Percentiles rank a stretch among this genome's conserved stretches.
Conservation (phyloP, 2,113 vertebrate species). For the Apodemus speciosus region DNA sequence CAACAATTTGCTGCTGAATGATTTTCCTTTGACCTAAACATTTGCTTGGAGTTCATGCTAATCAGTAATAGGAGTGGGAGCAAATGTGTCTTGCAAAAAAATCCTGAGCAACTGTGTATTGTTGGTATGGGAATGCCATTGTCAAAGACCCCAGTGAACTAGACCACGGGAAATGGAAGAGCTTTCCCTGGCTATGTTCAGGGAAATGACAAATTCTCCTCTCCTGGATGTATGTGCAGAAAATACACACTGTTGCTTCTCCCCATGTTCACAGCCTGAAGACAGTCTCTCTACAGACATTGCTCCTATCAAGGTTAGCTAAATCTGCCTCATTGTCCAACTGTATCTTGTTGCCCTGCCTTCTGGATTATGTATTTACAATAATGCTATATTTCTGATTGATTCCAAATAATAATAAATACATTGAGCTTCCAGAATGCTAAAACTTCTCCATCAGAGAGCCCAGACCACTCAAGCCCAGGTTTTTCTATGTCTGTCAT, state of each 20-base stretch:
- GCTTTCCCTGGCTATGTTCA: not conserved
- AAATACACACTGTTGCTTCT: not conserved
- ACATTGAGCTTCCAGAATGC: not conserved
- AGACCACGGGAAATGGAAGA: not conserved
- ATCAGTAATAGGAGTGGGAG: not conserved
- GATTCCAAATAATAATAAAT: not conserved
- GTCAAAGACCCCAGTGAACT: not conserved
- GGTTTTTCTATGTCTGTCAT: not conserved
- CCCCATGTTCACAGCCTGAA: not conserved
- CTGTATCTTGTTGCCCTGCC: not conserved
- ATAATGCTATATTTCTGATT: not conserved
- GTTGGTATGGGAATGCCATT: not conserved
- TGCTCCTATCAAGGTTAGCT: not conserved
- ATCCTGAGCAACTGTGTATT: not conserved
- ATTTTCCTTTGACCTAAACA: slow-evolving; percentile 17
- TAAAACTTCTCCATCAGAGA: not conserved
- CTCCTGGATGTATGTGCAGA: not conserved
- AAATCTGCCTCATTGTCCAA: not conserved
- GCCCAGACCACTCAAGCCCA: not conserved
- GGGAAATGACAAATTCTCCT: not conserved
- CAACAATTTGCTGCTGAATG: not conserved
- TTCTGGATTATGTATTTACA: not conserved
- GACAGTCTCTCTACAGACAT: not conserved
- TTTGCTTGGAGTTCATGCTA: slow-evolving; percentile 7
- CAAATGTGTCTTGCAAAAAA: no score